phyloP scores from a whole-genome alignment of 2,888 invertebrate species.

The Tinea trinotella region DNA sequence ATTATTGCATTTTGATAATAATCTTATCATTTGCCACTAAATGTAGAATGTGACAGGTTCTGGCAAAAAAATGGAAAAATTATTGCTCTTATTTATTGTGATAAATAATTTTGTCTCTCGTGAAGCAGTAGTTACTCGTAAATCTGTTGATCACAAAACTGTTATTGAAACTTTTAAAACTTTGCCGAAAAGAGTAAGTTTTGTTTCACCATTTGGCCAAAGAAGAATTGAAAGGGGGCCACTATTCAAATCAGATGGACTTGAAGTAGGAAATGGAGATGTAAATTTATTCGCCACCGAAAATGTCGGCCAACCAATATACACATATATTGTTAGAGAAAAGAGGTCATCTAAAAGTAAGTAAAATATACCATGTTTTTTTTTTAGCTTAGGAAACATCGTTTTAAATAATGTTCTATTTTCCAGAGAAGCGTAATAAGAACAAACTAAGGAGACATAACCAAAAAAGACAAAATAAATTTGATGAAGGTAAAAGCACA shows the following conservation, averaged over 20 bases:
- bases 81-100: background rate
- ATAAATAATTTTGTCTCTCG: background rate
- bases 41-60: too few relatives aligned
- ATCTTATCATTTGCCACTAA: background rate
- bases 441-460: constrained; percentile 22
- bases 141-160: constrained; percentile 43
- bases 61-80: background rate
- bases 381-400: background rate
- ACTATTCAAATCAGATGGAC: constrained; percentile 41
- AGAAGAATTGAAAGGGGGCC: constrained; percentile 31
- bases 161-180: constrained; percentile 47
- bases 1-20: background rate
- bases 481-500: background rate
- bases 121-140: constrained; percentile 25
- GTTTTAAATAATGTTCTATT: background rate
- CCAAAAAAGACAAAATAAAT: background rate
- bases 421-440: constrained; percentile 22
- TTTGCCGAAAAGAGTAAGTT: constrained; percentile 37
- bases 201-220: constrained; percentile 28
- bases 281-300: constrained; percentile 39
- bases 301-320: constrained; percentile 32
- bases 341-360: constrained; percentile 43
- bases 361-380: constrained; percentile 26
- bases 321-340: constrained; percentile 37
- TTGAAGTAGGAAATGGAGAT: constrained; percentile 40